Conservation (phyloP, 2,888 invertebrate genomes). For the Hirtodrosophila confusa region DNA sequence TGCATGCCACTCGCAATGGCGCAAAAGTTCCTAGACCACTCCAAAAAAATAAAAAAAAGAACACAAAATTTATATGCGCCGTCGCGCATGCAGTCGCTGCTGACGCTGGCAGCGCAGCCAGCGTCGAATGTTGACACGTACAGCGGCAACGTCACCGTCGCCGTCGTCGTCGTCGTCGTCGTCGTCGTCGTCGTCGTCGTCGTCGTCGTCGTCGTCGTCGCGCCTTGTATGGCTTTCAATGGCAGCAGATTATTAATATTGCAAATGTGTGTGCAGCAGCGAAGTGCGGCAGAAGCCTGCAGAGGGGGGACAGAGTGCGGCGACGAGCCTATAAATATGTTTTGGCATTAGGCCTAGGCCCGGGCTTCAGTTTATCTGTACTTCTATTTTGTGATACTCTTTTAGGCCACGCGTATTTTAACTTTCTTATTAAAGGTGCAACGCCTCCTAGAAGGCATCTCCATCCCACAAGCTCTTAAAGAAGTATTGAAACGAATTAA, state of each 20-base stretch:
- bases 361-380: constrained; percentile 42
- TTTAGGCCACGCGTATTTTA: constrained; percentile 11
- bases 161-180: constrained; percentile 9
- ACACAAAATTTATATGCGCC: constrained; percentile 79
- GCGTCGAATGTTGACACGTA: constrained; percentile 78
- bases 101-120: constrained; percentile 42
- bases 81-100: constrained; percentile 72
- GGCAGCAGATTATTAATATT: constrained; percentile 80
- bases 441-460: too few species aligned
- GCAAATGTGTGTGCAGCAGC: constrained; percentile 56
- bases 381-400: constrained; percentile 9
- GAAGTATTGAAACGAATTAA: too few species aligned
- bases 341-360: constrained; percentile 71
- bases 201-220: constrained; percentile 48
- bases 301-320: constrained; percentile 4
- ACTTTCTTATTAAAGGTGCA: constrained; percentile 5
- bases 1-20: constrained; percentile 77
- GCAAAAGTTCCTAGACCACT: constrained; percentile 79
- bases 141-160: constrained; percentile 25
- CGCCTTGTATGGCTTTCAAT: constrained; percentile 79
- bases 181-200: constrained; percentile 48
- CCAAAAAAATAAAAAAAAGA: constrained; percentile 59
- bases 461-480: too few species aligned
- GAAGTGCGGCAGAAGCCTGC: neutral
- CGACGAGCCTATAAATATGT: constrained; percentile 61